Base-by-base conservation (phyloP, 2,113 vertebrate species). In the Ptychochromis oligacanthus region DNA sequence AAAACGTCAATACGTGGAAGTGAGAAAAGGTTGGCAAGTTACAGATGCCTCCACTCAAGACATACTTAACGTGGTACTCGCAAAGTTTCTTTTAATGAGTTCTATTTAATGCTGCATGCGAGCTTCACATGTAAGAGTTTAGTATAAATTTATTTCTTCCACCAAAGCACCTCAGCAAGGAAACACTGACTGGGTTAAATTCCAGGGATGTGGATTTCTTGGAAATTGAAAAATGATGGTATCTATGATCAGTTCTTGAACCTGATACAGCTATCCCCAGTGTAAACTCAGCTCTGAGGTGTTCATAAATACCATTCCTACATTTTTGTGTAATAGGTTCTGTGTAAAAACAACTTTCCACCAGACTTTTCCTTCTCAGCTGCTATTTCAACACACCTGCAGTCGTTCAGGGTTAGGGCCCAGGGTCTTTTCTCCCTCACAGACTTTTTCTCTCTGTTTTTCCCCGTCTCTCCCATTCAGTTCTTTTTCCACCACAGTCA, bases 401-500 rank as follows among this genome's bases (percentile, higher is more conserved):
- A 83, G 31, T 57, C 49, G 7, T 61, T 82, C 56, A 76, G 28
- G 28, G 28, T 31, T 31, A 31, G 28, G 28, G 18, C 46, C n/a
- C 31, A 1, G 6, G n/a, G n/a, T 57, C 6, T 77, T 36, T 14
- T 38, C 58, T 70, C 2, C 24, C 72, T 49, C 75, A n/a, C 26
- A 72, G 54, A 31, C 24, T 12, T 70, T 20, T 40, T 36, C 11
- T n/a, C 22, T 54, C 20, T 49, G 20, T 49, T 26, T 54, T 14
- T 36, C 31, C 55, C 55, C 2, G 7, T 79, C 49, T 74, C 74
- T 56, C 22, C 31, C 52, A 10, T 46, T 75, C 24, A 13, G 40
- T 79, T 65, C 1, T 24, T 77, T 92, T 93, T 93, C 93, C 87
- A 56, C 82, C 80, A 20, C 28, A 74, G 84, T 93, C 91, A 93